A percentile compares a stretch with the other conserved stretches of the same genome.
These are phyloP conservation scores for Hirtodrosophila cameraria DNA, from an alignment of 2,888 invertebrate genomes.

Conservation along the genomic window DNA sequence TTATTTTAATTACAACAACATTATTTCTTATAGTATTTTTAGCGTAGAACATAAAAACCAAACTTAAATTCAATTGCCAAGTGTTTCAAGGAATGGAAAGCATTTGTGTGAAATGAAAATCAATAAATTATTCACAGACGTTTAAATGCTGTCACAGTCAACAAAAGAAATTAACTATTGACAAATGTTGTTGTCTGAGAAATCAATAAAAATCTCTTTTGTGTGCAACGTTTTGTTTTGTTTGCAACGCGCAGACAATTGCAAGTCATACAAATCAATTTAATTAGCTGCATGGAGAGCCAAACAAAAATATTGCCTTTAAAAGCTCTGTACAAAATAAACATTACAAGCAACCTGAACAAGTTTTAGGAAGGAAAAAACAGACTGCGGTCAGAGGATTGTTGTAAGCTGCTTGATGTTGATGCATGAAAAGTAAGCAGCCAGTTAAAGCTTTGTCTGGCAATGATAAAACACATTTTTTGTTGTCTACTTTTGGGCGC, in stretches of 20 bases:
- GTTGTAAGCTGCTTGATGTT: too few relatives aligned
- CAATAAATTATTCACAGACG: constrained; percentile 44
- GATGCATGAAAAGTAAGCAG: background rate
- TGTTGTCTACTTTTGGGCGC: constrained; percentile 9
- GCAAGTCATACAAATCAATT: constrained; percentile 51
- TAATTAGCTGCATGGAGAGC: constrained; percentile 45
- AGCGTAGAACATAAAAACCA: too few relatives aligned
- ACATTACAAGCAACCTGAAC: constrained; percentile 1
- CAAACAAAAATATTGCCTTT: constrained; percentile 14
- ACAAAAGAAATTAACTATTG: constrained; percentile 29
- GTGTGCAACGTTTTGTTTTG: constrained; percentile 13
- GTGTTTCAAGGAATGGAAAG: background rate
- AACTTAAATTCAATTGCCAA: background rate
- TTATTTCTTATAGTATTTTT: too few relatives aligned
- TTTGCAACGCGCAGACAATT: constrained; percentile 2
- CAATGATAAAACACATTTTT: background rate
- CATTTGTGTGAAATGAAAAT: constrained; percentile 29
- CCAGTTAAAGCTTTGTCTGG: background rate
- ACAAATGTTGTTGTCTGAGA: constrained; percentile 29
- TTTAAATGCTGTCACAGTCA: constrained; percentile 6
- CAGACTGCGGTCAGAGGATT: background rate
- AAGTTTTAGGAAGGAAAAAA: background rate
- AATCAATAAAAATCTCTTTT: constrained; percentile 16
- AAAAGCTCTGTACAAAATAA: constrained; percentile 17
- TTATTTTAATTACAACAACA: too few relatives aligned